Evolutionary conservation across 2,888 invertebrate species (phyloP).

Genomic region (Agriopis leucophaearia): DNA sequence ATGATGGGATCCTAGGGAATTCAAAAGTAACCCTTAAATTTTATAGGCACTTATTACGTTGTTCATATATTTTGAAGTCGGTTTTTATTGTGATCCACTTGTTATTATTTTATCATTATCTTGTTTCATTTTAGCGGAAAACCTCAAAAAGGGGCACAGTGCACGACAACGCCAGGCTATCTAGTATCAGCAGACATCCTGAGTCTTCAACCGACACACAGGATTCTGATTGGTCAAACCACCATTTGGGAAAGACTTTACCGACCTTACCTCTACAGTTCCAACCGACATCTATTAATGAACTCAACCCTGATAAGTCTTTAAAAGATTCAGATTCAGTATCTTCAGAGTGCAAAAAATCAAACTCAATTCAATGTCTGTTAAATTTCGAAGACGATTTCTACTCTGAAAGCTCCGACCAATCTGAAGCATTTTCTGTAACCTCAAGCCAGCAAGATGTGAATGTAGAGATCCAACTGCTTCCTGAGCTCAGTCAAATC

Average conservation of each 20-base stretch:
- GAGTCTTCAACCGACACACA: slow-evolving; percentile 15
- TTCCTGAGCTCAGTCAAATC: slow-evolving; percentile 10
- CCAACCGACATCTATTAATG: not conserved
- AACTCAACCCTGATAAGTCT: not conserved
- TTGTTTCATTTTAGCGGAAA: slow-evolving; percentile 33
- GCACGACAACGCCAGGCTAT: not conserved
- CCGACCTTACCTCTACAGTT: not conserved
- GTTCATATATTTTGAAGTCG: too few species aligned
- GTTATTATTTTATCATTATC: not conserved
- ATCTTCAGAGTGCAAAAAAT: slow-evolving; percentile 12
- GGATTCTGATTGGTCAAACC: slow-evolving; percentile 17
- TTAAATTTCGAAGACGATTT: slow-evolving; percentile 1
- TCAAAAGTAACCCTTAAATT: too few species aligned
- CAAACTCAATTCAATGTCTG: not conserved
- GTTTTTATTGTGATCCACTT: too few species aligned
- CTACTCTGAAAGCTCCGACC: slow-evolving; percentile 22
- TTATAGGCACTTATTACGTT: too few species aligned
- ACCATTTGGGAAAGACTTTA: slow-evolving; percentile 12
- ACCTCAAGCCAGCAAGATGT: slow-evolving; percentile 12
- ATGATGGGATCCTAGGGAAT: too few species aligned
- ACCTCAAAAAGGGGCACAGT: slow-evolving; percentile 29
- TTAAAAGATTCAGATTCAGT: slow-evolving; percentile 13
- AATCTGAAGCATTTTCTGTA: slow-evolving; percentile 9
- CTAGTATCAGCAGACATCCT: slow-evolving; percentile 13
- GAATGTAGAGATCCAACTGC: slow-evolving; percentile 12